phyloP scores from a whole-genome alignment of 1,140 invertebrate genomes.

The Drosophila fuyamai region DNA sequence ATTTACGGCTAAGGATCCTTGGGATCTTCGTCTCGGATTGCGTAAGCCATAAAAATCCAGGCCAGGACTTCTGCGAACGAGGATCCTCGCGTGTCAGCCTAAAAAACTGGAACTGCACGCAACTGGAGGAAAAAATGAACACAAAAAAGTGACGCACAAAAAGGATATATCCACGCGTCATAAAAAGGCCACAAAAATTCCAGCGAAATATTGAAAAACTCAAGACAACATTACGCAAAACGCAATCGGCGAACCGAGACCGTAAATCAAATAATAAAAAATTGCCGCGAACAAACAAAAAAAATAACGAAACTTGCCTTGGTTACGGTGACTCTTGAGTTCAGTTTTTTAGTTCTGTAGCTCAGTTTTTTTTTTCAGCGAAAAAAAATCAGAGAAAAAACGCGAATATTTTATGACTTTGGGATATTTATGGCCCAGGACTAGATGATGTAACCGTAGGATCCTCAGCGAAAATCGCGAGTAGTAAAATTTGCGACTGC shows the following conservation, averaged over 20 bases:
- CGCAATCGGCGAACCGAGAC: conserved; percentile 31
- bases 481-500: conserved; percentile 24
- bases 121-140: conserved; percentile 70
- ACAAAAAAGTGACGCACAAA: conserved; percentile 32
- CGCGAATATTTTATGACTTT: background rate
- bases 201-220: conserved; percentile 16
- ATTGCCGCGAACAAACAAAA: conserved; percentile 27
- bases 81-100: conserved; percentile 68
- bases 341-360: conserved; percentile 58
- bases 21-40: conserved; percentile 44
- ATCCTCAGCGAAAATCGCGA: conserved; percentile 1
- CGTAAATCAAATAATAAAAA: conserved; percentile 45
- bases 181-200: conserved; percentile 32
- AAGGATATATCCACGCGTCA: conserved; percentile 48
- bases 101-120: conserved; percentile 77
- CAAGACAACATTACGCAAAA: conserved; percentile 62
- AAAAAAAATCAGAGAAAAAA: conserved; percentile 1
- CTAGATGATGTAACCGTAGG: conserved; percentile 29
- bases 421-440: conserved; percentile 14
- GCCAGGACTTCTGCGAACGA: conserved; percentile 49
- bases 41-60: conserved; percentile 65
- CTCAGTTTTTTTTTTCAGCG: conserved; percentile 29
- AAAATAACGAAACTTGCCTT: conserved; percentile 46
- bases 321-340: conserved; percentile 46
- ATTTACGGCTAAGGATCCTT: conserved; percentile 38